Conservation (phyloP, 2,113 vertebrate genomes). For the Heliornis fulica region DNA sequence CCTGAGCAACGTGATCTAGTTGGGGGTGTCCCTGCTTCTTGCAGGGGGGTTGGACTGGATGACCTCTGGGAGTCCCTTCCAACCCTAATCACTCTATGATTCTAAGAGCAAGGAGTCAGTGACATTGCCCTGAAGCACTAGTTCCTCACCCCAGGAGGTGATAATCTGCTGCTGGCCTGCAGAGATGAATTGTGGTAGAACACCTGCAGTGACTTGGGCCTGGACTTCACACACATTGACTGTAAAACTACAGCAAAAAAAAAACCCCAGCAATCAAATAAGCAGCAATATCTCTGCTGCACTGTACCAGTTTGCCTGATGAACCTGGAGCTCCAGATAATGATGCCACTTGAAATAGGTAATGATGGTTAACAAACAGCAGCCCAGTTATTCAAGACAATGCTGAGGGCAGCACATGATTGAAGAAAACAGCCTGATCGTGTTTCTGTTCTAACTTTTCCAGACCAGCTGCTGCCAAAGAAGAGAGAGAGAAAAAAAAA, state of each 20-base stretch:
- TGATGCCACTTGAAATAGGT: neutral
- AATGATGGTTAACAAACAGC: neutral
- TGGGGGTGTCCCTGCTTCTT: too few relatives aligned
- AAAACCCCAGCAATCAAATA: neutral
- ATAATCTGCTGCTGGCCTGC: neutral
- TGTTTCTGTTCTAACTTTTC: slow-evolving; percentile 5
- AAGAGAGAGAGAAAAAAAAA: neutral
- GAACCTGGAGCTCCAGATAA: slow-evolving; percentile 27
- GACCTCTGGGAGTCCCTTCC: too few relatives aligned
- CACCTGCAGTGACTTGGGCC: neutral
- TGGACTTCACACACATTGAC: neutral
- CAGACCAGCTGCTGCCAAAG: slow-evolving; percentile 8
- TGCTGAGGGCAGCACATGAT: accelerated
- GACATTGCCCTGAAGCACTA: neutral
- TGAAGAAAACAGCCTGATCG: slow-evolving; percentile 11
- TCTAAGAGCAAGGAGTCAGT: neutral
- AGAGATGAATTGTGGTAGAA: neutral
- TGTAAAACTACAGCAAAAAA: neutral
- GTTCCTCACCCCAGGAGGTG: neutral
- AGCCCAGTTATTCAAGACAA: neutral
- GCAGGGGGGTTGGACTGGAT: too few relatives aligned
- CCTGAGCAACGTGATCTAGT: too few relatives aligned
- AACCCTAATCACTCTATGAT: too few relatives aligned
- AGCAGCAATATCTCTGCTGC: neutral
- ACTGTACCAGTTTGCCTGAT: slow-evolving; percentile 14